Conservation (phyloP, 2,888 invertebrate genomes). For the Dendrolimus houi region DNA sequence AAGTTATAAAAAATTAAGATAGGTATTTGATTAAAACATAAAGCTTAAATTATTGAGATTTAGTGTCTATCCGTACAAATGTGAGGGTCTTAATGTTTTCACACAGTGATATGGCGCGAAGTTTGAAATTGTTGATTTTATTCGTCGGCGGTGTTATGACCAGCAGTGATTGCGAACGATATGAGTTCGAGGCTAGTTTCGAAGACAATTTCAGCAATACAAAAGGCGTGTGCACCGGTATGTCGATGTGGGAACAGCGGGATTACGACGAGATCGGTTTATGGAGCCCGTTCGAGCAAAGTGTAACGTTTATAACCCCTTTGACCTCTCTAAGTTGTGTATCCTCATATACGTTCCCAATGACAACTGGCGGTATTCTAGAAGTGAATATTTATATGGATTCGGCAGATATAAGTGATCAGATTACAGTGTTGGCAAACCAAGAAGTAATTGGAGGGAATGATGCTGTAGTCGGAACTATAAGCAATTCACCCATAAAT, state of each 20-base stretch:
- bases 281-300: slow-evolving; percentile 18
- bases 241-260: slow-evolving; percentile 24
- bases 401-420: slow-evolving; percentile 1
- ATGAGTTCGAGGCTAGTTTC: slow-evolving; percentile 33
- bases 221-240: slow-evolving; percentile 14
- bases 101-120: slow-evolving; percentile 1
- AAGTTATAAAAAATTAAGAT: slow-evolving; percentile 11
- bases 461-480: slow-evolving; percentile 1
- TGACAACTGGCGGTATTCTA: slow-evolving; percentile 5
- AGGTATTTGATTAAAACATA: slow-evolving; percentile 6
- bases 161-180: slow-evolving; percentile 29
- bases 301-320: slow-evolving; percentile 26
- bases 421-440: slow-evolving; percentile 3
- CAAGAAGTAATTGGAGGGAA: slow-evolving; percentile 1
- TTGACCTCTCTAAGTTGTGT: slow-evolving; percentile 15
- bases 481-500: slow-evolving; percentile 3
- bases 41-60: slow-evolving; percentile 18
- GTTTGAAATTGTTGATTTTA: slow-evolving; percentile 14
- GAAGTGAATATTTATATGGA: slow-evolving; percentile 9
- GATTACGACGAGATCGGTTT: slow-evolving; percentile 20
- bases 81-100: slow-evolving; percentile 9
- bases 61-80: slow-evolving; percentile 20
- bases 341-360: slow-evolving; percentile 6
- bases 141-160: slow-evolving; percentile 18
- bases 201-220: slow-evolving; percentile 23